Evolutionary conservation across 2,113 vertebrate genomes (phyloP).

Genomic region (Tachuris rubrigastra): DNA sequence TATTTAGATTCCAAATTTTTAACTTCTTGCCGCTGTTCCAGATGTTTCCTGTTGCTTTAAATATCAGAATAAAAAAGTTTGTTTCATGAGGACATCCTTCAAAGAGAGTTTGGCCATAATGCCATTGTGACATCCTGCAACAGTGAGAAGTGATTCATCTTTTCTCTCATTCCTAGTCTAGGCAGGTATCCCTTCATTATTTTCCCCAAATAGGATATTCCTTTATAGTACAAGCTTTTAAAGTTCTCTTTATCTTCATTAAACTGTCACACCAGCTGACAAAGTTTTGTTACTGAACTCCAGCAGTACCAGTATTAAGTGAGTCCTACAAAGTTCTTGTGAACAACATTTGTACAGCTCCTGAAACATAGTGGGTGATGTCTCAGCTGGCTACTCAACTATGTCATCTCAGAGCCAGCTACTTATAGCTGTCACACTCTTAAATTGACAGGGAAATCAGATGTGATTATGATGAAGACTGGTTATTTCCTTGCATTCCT

Average conservation of each 20-base stretch:
- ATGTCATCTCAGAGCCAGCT: neutral
- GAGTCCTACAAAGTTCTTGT: neutral
- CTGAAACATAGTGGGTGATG: neutral
- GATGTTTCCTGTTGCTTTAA: neutral
- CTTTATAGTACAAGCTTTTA: slow-evolving; percentile 44
- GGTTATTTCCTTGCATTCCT: neutral
- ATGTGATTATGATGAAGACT: neutral
- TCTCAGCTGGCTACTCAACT: neutral
- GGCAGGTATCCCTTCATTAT: slow-evolving; percentile 48
- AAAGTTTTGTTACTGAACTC: slow-evolving; percentile 55
- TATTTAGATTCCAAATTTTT: neutral
- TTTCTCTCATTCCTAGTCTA: slow-evolving; percentile 32
- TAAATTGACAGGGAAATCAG: neutral
- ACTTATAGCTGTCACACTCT: neutral
- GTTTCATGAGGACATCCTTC: slow-evolving; percentile 2
- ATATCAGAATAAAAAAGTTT: neutral
- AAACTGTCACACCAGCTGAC: slow-evolving; percentile 54
- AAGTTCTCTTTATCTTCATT: slow-evolving; percentile 68
- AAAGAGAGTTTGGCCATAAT: slow-evolving; percentile 44
- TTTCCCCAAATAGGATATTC: slow-evolving; percentile 13
- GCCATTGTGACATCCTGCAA: neutral
- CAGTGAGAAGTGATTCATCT: slow-evolving; percentile 40
- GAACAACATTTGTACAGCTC: slow-evolving; percentile 20
- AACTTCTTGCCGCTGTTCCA: neutral
- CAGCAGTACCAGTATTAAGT: neutral